A percentile compares a stretch with the other conserved stretches of the same genome.
Evolutionary conservation across 1,140 invertebrate genomes (phyloP).

Genomic region (Hyles euphorbiae): DNA sequence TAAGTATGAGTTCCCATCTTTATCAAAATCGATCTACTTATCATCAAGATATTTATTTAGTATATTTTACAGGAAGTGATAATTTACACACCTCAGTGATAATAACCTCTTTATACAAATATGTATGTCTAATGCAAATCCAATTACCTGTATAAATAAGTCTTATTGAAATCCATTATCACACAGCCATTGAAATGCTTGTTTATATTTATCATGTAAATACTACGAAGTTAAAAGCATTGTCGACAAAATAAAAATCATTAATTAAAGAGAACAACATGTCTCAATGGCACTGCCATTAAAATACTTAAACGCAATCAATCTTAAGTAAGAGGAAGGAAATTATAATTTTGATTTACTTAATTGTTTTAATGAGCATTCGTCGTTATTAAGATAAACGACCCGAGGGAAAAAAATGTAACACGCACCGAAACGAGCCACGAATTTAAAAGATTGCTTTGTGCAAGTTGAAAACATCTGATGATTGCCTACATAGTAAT

Average conservation of each 20-base stretch:
- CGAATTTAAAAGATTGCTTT: constrained; percentile 6
- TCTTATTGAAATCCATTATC: no score
- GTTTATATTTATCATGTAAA: no score
- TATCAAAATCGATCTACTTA: no score
- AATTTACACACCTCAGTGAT: no score
- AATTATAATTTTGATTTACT: constrained; percentile 11
- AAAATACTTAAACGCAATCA: constrained; percentile 8
- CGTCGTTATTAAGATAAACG: constrained; percentile 10
- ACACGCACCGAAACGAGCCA: constrained; percentile 1
- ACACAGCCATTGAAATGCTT: no score
- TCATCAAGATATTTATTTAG: no score
- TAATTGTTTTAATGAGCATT: constrained; percentile 17
- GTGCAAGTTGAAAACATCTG: neutral
- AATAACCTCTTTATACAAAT: no score
- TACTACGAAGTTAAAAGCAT: neutral
- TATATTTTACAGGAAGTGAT: no score
- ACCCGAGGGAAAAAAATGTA: neutral
- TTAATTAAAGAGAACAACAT: constrained; percentile 1
- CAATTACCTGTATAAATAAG: no score
- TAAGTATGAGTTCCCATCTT: no score
- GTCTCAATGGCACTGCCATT: neutral
- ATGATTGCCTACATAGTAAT: constrained; percentile 1
- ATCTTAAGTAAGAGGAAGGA: constrained; percentile 8
- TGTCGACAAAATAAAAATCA: neutral
- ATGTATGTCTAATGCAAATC: no score